Percentiles rank a stretch among this genome's conserved stretches.
These are phyloP conservation scores for Miniopterus natalensis DNA, from an alignment of 2,113 vertebrate species.

Conservation along the genomic window DNA sequence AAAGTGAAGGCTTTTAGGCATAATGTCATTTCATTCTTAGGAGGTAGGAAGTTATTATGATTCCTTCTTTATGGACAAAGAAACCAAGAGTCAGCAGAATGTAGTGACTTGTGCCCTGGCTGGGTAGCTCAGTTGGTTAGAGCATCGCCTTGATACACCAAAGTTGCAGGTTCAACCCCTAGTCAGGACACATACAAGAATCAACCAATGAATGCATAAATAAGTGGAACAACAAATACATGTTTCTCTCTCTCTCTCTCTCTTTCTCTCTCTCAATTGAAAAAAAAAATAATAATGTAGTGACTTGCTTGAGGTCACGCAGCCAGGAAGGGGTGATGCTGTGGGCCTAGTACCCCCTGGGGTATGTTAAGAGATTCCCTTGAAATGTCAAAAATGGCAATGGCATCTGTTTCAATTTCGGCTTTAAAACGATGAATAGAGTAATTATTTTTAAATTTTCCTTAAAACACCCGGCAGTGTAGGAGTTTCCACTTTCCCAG, in stretches of 20 bases:
- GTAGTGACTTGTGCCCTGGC: background rate
- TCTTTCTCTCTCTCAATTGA: background rate
- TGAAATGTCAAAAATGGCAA: background rate
- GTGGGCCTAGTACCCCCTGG: fast-evolving
- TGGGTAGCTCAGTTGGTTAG: background rate
- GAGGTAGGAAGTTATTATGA: background rate
- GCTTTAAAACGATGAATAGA: background rate
- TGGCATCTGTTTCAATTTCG: background rate
- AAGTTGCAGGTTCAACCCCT: background rate
- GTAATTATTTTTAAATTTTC: background rate
- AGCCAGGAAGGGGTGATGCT: background rate
- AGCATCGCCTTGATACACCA: background rate
- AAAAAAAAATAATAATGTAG: background rate
- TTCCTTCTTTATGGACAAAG: background rate
- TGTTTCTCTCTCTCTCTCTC: background rate
- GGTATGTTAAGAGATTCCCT: background rate
- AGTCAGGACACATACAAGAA: background rate
- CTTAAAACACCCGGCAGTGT: background rate
- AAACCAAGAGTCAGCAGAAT: background rate
- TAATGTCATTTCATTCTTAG: background rate
- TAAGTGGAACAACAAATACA: background rate
- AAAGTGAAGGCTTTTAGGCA: background rate
- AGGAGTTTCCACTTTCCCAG: fast-evolving
- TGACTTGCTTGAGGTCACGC: background rate
- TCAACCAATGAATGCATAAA: background rate